phyloP scores from a whole-genome alignment of 2,113 vertebrate genomes.

The Mohoua ochrocephala region DNA sequence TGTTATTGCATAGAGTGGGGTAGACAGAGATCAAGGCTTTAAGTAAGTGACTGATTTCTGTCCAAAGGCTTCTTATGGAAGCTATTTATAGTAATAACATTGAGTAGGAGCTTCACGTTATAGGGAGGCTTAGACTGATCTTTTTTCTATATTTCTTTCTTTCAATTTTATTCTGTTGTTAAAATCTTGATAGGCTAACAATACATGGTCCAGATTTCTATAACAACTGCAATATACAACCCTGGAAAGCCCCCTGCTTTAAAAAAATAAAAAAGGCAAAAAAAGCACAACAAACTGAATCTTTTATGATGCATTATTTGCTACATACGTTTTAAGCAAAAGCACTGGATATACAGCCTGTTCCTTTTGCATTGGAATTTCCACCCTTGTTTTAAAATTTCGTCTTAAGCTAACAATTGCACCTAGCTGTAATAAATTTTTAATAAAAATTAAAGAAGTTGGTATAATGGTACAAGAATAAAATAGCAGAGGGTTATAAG shows the following conservation, averaged over 20 bases:
- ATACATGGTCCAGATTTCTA: background rate
- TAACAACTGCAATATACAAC: background rate
- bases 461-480: background rate
- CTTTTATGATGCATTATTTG: slow-evolving; percentile 1
- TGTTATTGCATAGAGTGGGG: background rate
- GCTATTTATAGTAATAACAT: background rate
- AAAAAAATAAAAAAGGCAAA: background rate
- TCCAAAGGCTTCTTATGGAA: background rate
- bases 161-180: background rate
- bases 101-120: background rate
- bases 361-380: background rate
- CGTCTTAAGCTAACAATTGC: background rate
- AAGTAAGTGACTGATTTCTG: background rate
- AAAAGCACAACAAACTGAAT: background rate
- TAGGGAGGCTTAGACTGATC: background rate
- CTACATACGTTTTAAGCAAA: background rate
- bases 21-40: background rate
- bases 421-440: background rate
- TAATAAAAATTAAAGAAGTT: background rate
- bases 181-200: background rate
- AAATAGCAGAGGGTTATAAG: background rate
- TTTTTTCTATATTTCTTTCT: background rate
- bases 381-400: background rate
- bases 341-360: background rate
- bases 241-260: background rate